Base-by-base conservation (phyloP, 2,797 vertebrate species). In the Pseudochirops corinnae region DNA sequence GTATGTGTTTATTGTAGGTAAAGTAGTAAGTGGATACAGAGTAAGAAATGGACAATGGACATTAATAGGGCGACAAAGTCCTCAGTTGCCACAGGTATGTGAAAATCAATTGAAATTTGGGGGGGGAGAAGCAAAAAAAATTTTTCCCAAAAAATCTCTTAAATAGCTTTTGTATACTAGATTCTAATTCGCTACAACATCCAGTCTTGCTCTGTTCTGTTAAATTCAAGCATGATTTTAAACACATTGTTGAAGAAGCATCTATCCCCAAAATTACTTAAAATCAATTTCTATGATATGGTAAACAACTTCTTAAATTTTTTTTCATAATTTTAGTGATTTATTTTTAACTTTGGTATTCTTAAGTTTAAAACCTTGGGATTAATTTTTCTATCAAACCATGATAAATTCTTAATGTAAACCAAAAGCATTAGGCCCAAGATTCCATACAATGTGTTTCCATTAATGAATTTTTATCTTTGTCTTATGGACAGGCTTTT, bases 11-110 rank as follows among this genome's bases (percentile, higher is more conserved):
- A 95, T 98, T 97, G 53, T 95, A 99, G 99, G 99, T 97, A 99
- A 99, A 98, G 99, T 99, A 82, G 99, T 99, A 60, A 99, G 99
- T 97, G 99, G 99, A 62, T 99, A 99, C 98, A 99, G 99, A 98
- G 98, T 99, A 94, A 99, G 99, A 97, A 99, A 99, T 16, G 99
- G 99, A 91, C 99, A 99, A 56, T 99, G 99, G 99, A 99, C 98
- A 0, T 97, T 99, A 97, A 99, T 99, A 98, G 99, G 99, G 55
- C 98, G 99, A 94, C 99, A 99, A 98, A 99, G 99, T 94, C 99
- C 99, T 56, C 99, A 99, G 91, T 98, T 99, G 90, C 99, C 99
- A 60, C 99, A 99, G 99, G 99, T 99, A 96, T 10, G 97, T 98
- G 93, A 39, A 87, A 60, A 92, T 14, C 56, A 56, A 93, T 55